phyloP scores from a whole-genome alignment of 2,888 invertebrate species.

The Abrostola tripartita region DNA sequence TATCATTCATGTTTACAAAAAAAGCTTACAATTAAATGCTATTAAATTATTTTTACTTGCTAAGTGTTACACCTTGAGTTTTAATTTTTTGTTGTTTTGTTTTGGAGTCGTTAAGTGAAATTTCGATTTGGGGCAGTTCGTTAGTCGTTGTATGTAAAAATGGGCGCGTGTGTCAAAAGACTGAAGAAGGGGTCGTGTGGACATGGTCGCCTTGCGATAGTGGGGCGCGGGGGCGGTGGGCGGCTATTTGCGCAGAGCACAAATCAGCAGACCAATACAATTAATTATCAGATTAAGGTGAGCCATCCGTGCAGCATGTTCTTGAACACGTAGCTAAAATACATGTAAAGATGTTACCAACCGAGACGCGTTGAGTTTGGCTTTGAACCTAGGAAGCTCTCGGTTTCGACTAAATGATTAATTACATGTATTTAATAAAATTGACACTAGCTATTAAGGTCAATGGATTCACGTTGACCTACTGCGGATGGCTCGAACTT shows the following conservation, averaged over 20 bases:
- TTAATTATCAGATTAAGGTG: slow-evolving; percentile 89
- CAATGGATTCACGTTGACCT: slow-evolving; percentile 40
- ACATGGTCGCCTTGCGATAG: slow-evolving; percentile 67
- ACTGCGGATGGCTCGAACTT: slow-evolving; percentile 34
- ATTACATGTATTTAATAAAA: slow-evolving; percentile 37
- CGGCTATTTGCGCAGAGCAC: slow-evolving; percentile 86
- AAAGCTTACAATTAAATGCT: slow-evolving; percentile 71
- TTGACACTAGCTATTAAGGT: slow-evolving; percentile 51
- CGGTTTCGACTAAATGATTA: slow-evolving; percentile 42
- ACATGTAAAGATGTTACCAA: slow-evolving; percentile 68
- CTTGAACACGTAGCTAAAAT: slow-evolving; percentile 74
- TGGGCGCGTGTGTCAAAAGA: slow-evolving; percentile 87
- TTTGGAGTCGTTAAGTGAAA: slow-evolving; percentile 55
- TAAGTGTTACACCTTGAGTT: slow-evolving; percentile 67
- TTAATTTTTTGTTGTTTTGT: slow-evolving; percentile 50
- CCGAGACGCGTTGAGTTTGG: slow-evolving; percentile 65
- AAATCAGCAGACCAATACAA: slow-evolving; percentile 87
- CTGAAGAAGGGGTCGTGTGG: slow-evolving; percentile 81
- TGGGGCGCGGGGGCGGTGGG: slow-evolving; percentile 73
- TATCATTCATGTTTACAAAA: slow-evolving; percentile 54
- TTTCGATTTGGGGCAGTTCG: slow-evolving; percentile 80
- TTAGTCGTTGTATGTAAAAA: slow-evolving; percentile 86
- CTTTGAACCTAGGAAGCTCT: slow-evolving; percentile 58
- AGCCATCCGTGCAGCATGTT: slow-evolving; percentile 79
- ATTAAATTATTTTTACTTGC: slow-evolving; percentile 49